Percentiles rank a stretch among this genome's conserved stretches.
phyloP scores from a whole-genome alignment of 2,797 vertebrate species.

The Pipistrellus pygmaeus region DNA sequence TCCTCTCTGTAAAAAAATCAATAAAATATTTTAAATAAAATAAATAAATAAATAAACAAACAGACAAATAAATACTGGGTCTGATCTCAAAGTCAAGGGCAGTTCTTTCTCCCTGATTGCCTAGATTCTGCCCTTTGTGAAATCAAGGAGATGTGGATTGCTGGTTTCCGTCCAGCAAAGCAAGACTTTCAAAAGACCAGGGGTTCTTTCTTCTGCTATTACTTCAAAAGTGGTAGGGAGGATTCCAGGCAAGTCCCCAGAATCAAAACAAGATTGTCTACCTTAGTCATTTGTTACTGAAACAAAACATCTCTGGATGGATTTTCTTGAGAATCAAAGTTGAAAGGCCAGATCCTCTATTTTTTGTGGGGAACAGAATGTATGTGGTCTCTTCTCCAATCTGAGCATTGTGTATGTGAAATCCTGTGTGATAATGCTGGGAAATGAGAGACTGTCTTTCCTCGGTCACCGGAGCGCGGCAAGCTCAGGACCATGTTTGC shows the following conservation, averaged over 20 bases:
- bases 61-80: slow-evolving; percentile 37
- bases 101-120: slow-evolving; percentile 83
- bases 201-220: background rate
- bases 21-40: too few relatives aligned
- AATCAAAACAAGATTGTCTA: slow-evolving; percentile 26
- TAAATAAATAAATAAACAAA: too few relatives aligned
- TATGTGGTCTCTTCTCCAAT: background rate
- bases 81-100: slow-evolving; percentile 88
- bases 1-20: too few relatives aligned
- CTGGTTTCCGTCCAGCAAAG: slow-evolving; percentile 31
- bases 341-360: background rate
- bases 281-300: background rate
- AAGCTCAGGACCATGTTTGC: slow-evolving; percentile 90
- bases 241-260: background rate
- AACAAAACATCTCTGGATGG: slow-evolving; percentile 17
- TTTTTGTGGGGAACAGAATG: slow-evolving; percentile 46
- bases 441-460: slow-evolving; percentile 84
- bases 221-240: background rate
- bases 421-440: slow-evolving; percentile 65
- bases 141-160: slow-evolving; percentile 63
- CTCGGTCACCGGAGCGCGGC: slow-evolving; percentile 82
- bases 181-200: background rate
- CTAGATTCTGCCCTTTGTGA: slow-evolving; percentile 74
- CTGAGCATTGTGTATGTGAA: slow-evolving; percentile 32
- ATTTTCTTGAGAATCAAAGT: slow-evolving; percentile 54